Conservation (phyloP, 2,113 vertebrate species). For the Sapayoa aenigma region DNA sequence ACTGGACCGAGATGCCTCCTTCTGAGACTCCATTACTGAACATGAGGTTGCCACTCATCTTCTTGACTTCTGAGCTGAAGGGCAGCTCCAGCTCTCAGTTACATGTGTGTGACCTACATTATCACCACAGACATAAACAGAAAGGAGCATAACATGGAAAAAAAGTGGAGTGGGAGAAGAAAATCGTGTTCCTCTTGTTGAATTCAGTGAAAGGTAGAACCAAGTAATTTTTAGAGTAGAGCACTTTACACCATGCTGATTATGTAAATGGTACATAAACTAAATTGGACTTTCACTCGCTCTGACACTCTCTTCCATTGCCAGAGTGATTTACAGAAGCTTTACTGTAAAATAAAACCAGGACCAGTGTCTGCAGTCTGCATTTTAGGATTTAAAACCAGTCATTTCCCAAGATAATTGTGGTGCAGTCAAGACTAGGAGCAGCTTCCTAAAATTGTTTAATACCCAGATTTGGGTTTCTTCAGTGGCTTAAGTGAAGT, state of each 20-base stretch:
- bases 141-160: neutral
- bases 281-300: neutral
- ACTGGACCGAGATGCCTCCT: neutral
- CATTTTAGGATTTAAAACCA: conserved; percentile 23
- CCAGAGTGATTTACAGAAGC: neutral
- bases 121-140: neutral
- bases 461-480: conserved; percentile 49
- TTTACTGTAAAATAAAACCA: neutral
- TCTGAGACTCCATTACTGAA: neutral
- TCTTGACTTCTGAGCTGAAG: neutral
- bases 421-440: conserved; percentile 11
- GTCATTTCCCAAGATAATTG: conserved; percentile 33
- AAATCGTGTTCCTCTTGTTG: neutral
- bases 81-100: neutral
- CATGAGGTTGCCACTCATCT: fast-evolving
- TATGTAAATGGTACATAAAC: conserved; percentile 23
- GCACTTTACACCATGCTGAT: neutral
- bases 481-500: conserved; percentile 42
- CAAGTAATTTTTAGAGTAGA: neutral
- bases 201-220: neutral
- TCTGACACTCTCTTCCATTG: neutral
- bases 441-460: conserved; percentile 35
- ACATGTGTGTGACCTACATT: neutral
- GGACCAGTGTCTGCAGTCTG: neutral
- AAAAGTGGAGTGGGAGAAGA: neutral